Conservation (phyloP, 2,797 vertebrate species). For the Pogoniulus pusillus region DNA sequence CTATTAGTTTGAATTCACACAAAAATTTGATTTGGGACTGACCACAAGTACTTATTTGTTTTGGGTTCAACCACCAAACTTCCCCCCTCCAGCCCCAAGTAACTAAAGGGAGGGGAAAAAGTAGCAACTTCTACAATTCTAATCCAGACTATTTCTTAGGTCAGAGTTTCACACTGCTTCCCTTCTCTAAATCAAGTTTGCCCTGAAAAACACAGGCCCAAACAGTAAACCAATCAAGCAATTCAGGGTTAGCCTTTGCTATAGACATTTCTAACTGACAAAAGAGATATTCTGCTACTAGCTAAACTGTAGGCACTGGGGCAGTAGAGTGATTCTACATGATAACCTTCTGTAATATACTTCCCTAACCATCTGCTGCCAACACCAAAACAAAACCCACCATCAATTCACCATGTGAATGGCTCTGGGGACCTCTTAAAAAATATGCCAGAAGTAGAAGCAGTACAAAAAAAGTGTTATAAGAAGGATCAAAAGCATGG, state of each 20-base stretch:
- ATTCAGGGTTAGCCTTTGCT: not conserved
- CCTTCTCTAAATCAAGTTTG: not conserved
- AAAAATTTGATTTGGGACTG: slow-evolving; percentile 24
- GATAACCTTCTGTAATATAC: not conserved
- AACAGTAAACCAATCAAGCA: not conserved
- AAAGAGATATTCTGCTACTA: not conserved
- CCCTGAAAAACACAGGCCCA: not conserved
- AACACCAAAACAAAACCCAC: not conserved
- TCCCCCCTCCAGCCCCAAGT: not conserved
- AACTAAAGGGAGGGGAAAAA: not conserved
- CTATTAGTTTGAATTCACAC: not conserved
- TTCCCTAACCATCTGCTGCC: not conserved
- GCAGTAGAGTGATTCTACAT: not conserved
- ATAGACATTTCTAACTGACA: not conserved
- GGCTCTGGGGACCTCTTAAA: not conserved
- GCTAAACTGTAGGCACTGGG: not conserved
- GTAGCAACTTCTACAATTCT: not conserved
- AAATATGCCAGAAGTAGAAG: not conserved
- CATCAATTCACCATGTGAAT: not conserved
- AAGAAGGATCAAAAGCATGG: not conserved
- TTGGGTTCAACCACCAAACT: slow-evolving; percentile 1
- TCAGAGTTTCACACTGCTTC: not conserved
- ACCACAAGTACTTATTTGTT: not conserved
- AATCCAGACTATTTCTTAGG: not conserved
- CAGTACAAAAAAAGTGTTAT: not conserved